Evolutionary conservation across 2,888 invertebrate genomes (phyloP).

Genomic region (Phyllotreta striolata): DNA sequence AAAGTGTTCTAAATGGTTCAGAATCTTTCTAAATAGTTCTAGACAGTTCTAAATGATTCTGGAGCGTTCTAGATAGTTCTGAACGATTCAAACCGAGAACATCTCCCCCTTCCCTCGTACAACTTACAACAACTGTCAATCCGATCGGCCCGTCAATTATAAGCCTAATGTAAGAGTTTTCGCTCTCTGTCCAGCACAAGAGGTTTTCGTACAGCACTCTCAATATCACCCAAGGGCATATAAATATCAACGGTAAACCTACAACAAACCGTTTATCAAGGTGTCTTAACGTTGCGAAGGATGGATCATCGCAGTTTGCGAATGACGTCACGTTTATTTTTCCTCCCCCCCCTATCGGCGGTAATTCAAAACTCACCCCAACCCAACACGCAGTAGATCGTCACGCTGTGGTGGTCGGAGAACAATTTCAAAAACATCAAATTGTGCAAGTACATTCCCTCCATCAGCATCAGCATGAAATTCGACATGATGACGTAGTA

Average conservation of each 20-base stretch:
- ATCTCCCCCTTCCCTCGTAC: too few relatives aligned
- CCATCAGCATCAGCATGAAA: constrained; percentile 75
- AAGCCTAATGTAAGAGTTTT: constrained; percentile 62
- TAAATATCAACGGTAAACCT: constrained; percentile 67
- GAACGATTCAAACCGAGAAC: too few relatives aligned
- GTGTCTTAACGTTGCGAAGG: neutral
- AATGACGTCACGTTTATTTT: too few relatives aligned
- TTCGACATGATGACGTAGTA: constrained; percentile 73
- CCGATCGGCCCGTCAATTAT: constrained; percentile 67
- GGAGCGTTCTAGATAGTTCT: too few relatives aligned
- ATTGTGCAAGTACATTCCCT: constrained; percentile 74
- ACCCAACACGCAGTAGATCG: constrained; percentile 67
- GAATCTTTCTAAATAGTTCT: too few relatives aligned
- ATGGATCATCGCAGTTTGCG: neutral
- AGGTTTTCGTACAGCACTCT: constrained; percentile 64
- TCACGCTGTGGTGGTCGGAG: constrained; percentile 68
- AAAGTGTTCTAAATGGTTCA: too few relatives aligned
- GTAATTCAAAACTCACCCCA: constrained; percentile 77
- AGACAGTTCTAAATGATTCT: too few relatives aligned
- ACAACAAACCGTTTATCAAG: constrained; percentile 21
- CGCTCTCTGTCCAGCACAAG: constrained; percentile 69
- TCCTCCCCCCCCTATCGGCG: too few relatives aligned
- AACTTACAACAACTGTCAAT: constrained; percentile 67
- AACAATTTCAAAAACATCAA: constrained; percentile 71
- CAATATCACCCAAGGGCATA: constrained; percentile 67